Evolutionary conservation across 2,113 vertebrate genomes (phyloP), one percentile per base, ranked within the genome.

Genomic region (Numida meleagris): DNA sequence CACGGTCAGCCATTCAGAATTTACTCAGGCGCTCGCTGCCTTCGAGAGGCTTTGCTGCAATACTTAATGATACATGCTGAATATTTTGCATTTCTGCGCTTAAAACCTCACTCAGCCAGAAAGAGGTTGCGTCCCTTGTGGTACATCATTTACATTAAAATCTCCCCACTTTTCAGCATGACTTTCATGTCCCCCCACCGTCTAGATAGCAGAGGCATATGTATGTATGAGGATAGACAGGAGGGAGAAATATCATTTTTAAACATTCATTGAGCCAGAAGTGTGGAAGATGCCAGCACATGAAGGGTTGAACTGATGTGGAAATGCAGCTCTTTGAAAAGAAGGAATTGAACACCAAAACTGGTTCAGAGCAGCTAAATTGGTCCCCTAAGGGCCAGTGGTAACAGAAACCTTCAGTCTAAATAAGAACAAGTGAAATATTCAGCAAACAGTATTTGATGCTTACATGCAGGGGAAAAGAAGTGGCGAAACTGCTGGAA

Each of bases 291-390:
- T 73, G 76, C 85, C 91, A 96, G 82, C 67, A 85, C 43, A 91
- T 0, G 9, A 95, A 93, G 87, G 87, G 89, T 96, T 94, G 76
- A 95, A 94, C 86, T 96, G 96, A 95, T 94, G 93, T 96, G 95
- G 90, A 97, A 97, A 97, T 85, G 77, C 74, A 90, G 75, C 77
- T 91, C 92, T 97, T 96, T 97, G 90, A 94, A 96, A 95, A 88
- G 90, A 72, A 83, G 82, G 85, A 93, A 83, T 2, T 86, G 91
- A 94, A 92, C 93, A 92, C 96, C 95, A 95, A 95, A 96, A 91
- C 92, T 95, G 85, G 84, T 90, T 96, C 90, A 90, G 81, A 88
- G 88, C 86, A 84, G 84, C 84, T 97, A 97, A 97, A 96, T 96
- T 96, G 89, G 94, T 95, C 95, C 96, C 96, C 85, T 88, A 97